phyloP scores from a whole-genome alignment of 1,140 invertebrate genomes.

The Ceratina australensis region DNA sequence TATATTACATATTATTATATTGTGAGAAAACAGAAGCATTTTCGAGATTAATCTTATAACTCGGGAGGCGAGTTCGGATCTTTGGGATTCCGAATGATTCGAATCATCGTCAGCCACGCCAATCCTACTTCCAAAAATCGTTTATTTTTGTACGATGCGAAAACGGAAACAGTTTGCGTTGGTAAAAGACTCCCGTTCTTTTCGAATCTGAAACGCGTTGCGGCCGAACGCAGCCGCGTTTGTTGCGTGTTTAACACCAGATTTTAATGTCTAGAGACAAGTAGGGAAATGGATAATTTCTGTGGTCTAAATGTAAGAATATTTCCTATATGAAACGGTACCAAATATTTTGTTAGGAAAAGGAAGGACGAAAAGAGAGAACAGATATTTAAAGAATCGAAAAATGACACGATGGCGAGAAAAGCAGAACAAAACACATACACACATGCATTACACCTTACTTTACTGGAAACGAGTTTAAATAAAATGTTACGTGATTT shows the following conservation, averaged over 20 bases:
- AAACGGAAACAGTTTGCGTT: constrained; percentile 53
- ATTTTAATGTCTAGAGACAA: constrained; percentile 35
- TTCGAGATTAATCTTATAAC: constrained; percentile 42
- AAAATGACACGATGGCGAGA: constrained; percentile 41
- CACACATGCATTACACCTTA: constrained; percentile 63
- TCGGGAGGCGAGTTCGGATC: constrained; percentile 9
- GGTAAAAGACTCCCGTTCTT: constrained; percentile 40
- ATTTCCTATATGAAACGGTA: constrained; percentile 65
- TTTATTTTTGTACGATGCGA: constrained; percentile 76
- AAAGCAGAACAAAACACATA: constrained; percentile 61
- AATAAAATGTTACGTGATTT: constrained; percentile 77
- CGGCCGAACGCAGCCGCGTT: constrained; percentile 36
- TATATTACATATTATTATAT: constrained; percentile 50
- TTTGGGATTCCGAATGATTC: constrained; percentile 25
- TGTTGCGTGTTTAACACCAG: constrained; percentile 55
- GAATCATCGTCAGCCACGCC: constrained; percentile 45
- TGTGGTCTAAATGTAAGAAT: constrained; percentile 52
- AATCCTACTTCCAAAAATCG: constrained; percentile 70
- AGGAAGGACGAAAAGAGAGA: constrained; percentile 40
- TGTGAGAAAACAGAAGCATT: constrained; percentile 18
- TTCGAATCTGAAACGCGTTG: constrained; percentile 65
- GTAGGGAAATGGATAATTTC: constrained; percentile 15
- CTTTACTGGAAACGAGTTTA: constrained; percentile 68
- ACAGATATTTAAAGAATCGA: constrained; percentile 36
- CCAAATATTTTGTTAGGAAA: constrained; percentile 72